Percentiles rank a stretch among this genome's conserved stretches.
Conservation (phyloP, 2,797 vertebrate species). For the Lagodon rhomboides region DNA sequence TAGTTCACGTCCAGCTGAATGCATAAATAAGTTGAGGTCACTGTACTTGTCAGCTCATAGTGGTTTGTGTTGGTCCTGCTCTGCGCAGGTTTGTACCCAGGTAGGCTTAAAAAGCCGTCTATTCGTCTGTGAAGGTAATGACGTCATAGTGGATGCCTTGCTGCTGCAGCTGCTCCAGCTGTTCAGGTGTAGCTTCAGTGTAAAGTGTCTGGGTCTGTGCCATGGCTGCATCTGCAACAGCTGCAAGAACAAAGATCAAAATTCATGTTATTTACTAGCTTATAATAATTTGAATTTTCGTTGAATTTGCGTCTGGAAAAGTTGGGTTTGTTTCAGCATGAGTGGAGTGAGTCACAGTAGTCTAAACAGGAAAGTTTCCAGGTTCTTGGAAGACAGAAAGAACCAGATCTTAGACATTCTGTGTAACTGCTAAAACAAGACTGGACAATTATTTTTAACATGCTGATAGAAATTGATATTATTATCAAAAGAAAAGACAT, state of each 20-base stretch:
- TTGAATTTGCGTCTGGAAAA: too few relatives aligned
- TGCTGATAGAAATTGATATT: too few relatives aligned
- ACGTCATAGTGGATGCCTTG: constrained; percentile 95
- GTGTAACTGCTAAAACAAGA: too few relatives aligned
- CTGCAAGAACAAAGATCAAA: constrained; percentile 72
- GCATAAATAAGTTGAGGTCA: constrained; percentile 65
- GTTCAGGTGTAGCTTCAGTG: constrained; percentile 90
- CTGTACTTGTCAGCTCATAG: constrained; percentile 43
- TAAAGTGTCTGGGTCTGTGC: constrained; percentile 91
- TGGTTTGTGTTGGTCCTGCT: constrained; percentile 41
- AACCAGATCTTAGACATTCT: too few relatives aligned
- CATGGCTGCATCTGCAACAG: constrained; percentile 93
- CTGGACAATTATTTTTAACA: too few relatives aligned
- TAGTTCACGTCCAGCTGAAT: constrained; percentile 57
- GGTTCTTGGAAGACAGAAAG: too few relatives aligned
- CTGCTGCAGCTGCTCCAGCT: constrained; percentile 93
- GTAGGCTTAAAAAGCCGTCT: constrained; percentile 31
- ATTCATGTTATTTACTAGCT: too few relatives aligned
- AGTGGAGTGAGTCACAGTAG: too few relatives aligned
- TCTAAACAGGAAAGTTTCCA: too few relatives aligned
- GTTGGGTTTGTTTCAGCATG: too few relatives aligned
- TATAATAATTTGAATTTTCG: too few relatives aligned
- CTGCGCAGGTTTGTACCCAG: neutral
- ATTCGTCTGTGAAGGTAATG: constrained; percentile 91
- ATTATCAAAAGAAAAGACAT: too few relatives aligned